Evolutionary conservation across 2,797 vertebrate species (phyloP).

Genomic region (Pagetopsis macropterus): DNA sequence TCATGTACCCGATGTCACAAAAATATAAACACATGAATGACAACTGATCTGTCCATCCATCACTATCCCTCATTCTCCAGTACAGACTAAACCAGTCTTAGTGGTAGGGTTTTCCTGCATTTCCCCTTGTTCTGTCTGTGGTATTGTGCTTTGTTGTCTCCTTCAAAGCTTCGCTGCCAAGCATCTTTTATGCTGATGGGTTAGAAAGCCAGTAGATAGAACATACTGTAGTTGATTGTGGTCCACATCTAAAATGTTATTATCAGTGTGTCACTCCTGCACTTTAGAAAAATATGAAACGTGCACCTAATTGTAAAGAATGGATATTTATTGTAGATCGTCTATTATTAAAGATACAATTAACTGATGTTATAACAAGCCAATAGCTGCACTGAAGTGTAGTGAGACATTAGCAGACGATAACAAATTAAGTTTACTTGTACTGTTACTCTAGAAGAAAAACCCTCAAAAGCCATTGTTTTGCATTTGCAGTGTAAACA

Average conservation of each 20-base stretch:
- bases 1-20: slow-evolving; percentile 34
- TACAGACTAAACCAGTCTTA: slow-evolving; percentile 26
- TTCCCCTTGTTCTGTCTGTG: slow-evolving; percentile 62
- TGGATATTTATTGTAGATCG: slow-evolving; percentile 47
- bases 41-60: slow-evolving; percentile 31
- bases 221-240: slow-evolving; percentile 23
- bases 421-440: slow-evolving; percentile 40
- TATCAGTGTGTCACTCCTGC: slow-evolving; percentile 65
- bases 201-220: slow-evolving; percentile 40
- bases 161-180: slow-evolving; percentile 50
- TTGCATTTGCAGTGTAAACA: slow-evolving; percentile 48
- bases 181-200: slow-evolving; percentile 33
- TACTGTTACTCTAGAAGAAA: slow-evolving; percentile 47
- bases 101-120: slow-evolving; percentile 35
- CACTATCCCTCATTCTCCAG: slow-evolving; percentile 32
- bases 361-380: slow-evolving; percentile 21
- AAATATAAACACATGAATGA: slow-evolving; percentile 41
- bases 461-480: slow-evolving; percentile 63
- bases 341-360: slow-evolving; percentile 47
- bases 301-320: slow-evolving; percentile 60
- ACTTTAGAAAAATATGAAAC: slow-evolving; percentile 69
- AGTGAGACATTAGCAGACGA: slow-evolving; percentile 18
- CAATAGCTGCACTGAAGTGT: slow-evolving; percentile 32
- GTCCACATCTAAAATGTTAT: slow-evolving; percentile 31
- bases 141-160: slow-evolving; percentile 70